Base-by-base conservation (phyloP, 2,113 vertebrate genomes). In the Barnardius zonarius region DNA sequence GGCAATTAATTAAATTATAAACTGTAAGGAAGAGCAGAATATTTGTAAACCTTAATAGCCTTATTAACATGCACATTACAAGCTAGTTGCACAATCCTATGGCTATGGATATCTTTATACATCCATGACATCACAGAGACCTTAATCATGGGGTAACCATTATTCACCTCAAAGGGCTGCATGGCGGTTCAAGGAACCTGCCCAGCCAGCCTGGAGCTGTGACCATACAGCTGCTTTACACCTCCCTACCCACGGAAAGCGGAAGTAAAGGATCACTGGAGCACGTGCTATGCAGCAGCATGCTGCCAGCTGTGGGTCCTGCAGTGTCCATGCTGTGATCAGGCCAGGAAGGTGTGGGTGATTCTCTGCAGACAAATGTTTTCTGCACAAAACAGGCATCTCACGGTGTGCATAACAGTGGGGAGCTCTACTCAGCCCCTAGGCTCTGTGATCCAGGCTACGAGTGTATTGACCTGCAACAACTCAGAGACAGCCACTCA, bases 1-100 rank as follows among this genome's bases (percentile, higher is more conserved):
- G 86, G 84, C 96, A 94, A 96, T 97, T 96, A 97, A 96, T 97
- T 96, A 96, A 90, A 93, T 95, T 96, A 96, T 75, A 96, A 86
- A 95, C 95, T 96, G 55, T 90, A 96, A 88, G 83, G 92, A 91
- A 96, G 89, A 92, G 31, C 67, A 92, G 96, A 94, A 85, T 96
- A 96, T 61, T 63, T 95, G 78, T 84, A 92, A 77, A 91, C 88
- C 88, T 92, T 95, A 83, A 88, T 81, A 90, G 95, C 75, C 93
- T 96, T 70, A 90, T 94, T 90, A 83, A 76, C 93, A 90, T 54
- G 54, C 83, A 68, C 63, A 62, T 91, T 88, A 93, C 91, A 66
- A 94, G 92, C 66, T 70, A 35, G 70, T 87, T 95, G 78, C 84
- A 91, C 88, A 83, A 73, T 87, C 69, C n/a, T 76, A 76, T 3